Evolutionary conservation across 2,888 invertebrate species (phyloP).

Genomic region (Amiota communis): DNA sequence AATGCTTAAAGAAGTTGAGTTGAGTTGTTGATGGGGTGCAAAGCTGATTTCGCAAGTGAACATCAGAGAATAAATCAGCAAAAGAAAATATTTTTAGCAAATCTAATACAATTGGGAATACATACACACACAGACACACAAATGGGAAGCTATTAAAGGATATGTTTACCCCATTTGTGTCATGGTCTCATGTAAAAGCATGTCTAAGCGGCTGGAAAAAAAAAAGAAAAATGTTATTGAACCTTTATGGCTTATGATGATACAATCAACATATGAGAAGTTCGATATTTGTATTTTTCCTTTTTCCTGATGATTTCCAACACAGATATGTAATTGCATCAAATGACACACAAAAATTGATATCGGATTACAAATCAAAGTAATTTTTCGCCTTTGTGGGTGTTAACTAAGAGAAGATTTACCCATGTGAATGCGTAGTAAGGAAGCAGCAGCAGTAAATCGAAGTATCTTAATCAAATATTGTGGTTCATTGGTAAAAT

Average conservation of each 20-base stretch:
- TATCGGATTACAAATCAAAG: constrained; percentile 36
- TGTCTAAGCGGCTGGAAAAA: constrained; percentile 1
- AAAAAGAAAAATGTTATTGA: constrained; percentile 13
- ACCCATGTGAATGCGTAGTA: background rate
- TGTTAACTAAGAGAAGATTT: constrained; percentile 8
- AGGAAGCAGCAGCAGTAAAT: constrained; percentile 37
- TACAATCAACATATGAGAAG: constrained; percentile 10
- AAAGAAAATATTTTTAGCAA: constrained; percentile 20
- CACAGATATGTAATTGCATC: constrained; percentile 58
- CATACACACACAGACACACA: background rate
- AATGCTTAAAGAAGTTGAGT: background rate
- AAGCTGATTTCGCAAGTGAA: constrained; percentile 32
- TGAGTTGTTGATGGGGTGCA: background rate
- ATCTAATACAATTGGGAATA: constrained; percentile 12
- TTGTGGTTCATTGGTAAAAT: constrained; percentile 56
- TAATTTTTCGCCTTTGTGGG: constrained; percentile 18
- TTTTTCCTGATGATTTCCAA: constrained; percentile 43
- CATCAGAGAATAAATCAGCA: constrained; percentile 26
- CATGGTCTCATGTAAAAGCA: constrained; percentile 20
- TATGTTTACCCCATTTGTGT: constrained; percentile 1
- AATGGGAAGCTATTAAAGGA: constrained; percentile 11
- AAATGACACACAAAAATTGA: constrained; percentile 55
- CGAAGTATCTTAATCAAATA: constrained; percentile 61
- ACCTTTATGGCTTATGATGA: constrained; percentile 15
- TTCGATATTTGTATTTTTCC: too few species aligned